A percentile compares a stretch with the other conserved stretches of the same genome.
Evolutionary conservation across 2,888 invertebrate genomes (phyloP).

Genomic region (Chirona hameri): DNA sequence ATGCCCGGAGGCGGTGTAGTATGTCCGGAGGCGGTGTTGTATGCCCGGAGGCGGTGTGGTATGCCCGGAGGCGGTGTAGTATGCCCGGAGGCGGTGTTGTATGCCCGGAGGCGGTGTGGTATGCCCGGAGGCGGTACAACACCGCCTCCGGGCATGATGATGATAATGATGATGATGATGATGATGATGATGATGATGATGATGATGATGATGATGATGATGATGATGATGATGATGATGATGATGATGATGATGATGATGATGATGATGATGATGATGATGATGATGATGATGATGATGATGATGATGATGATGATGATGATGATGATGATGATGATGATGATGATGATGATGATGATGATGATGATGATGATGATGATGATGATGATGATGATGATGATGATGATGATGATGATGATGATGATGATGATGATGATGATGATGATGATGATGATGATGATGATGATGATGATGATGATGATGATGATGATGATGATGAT

Average conservation of each 20-base stretch:
- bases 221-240: background rate
- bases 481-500: constrained; percentile 5
- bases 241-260: background rate
- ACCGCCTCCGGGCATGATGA: too few relatives aligned
- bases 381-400: background rate
- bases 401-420: background rate
- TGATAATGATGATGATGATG: background rate
- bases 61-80: too few relatives aligned
- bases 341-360: background rate
- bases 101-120: too few relatives aligned
- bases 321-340: background rate
- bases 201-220: background rate
- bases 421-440: background rate
- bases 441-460: background rate
- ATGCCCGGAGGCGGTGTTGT: too few relatives aligned
- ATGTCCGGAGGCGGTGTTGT: too few relatives aligned
- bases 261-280: background rate
- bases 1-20: too few relatives aligned
- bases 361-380: background rate
- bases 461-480: background rate
- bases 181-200: background rate
- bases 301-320: background rate
- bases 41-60: too few relatives aligned
- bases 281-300: background rate
- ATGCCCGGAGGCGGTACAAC: too few relatives aligned